Evolutionary conservation across 2,113 vertebrate genomes (phyloP).

Genomic region (Tamias sibiricus): DNA sequence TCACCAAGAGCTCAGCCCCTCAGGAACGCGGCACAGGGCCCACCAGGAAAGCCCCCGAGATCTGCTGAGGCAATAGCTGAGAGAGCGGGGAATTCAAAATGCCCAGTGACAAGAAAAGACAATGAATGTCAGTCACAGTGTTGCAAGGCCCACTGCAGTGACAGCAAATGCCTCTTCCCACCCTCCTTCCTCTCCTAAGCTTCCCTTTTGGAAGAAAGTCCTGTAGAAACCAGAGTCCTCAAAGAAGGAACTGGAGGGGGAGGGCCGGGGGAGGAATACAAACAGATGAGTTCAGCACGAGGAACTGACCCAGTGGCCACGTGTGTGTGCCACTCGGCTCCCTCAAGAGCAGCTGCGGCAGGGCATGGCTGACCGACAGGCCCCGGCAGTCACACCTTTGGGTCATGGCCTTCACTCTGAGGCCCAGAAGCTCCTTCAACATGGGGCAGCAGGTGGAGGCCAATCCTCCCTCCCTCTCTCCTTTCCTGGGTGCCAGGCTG

Average conservation of each 20-base stretch:
- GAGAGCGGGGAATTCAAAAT: neutral
- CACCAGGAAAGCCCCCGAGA: neutral
- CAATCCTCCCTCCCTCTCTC: neutral
- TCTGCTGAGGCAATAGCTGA: neutral
- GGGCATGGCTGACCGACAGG: fast-evolving
- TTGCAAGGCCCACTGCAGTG: neutral
- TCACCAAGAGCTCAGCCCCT: neutral
- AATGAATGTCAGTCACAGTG: neutral
- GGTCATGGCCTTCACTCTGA: neutral
- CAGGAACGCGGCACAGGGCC: neutral
- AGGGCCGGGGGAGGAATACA: neutral
- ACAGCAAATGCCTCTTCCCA: too few relatives aligned
- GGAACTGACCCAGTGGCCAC: too few relatives aligned
- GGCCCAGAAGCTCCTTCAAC: neutral
- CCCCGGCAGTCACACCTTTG: neutral
- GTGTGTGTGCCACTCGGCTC: neutral
- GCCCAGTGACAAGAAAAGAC: neutral
- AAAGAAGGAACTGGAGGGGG: neutral
- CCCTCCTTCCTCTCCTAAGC: too few relatives aligned
- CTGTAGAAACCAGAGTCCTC: neutral
- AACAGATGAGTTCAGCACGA: too few relatives aligned
- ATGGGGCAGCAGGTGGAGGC: neutral
- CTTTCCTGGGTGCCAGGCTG: too few relatives aligned
- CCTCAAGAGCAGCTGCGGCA: neutral
- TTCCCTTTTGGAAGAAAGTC: neutral